Percentiles rank a stretch among this genome's conserved stretches.
phyloP scores from a whole-genome alignment of 2,888 invertebrate genomes.

The Apantesis nais region DNA sequence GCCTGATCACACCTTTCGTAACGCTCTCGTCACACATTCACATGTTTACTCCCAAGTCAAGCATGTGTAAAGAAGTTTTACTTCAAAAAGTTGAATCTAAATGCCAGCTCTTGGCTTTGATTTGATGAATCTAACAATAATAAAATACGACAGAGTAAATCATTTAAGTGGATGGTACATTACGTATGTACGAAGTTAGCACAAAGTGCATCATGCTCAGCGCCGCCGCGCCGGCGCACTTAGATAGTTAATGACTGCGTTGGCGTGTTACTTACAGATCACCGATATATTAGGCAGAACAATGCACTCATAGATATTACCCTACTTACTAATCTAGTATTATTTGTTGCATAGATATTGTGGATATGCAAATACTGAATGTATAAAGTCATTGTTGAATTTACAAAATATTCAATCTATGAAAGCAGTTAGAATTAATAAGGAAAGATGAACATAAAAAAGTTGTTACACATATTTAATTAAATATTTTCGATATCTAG shows the following conservation, averaged over 20 bases:
- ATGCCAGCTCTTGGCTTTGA: background rate
- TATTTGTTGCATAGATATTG: background rate
- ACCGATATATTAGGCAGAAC: slow-evolving; percentile 22
- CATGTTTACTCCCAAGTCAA: too few relatives aligned
- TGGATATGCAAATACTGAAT: background rate
- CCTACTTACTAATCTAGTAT: background rate
- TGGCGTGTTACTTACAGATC: slow-evolving; percentile 16
- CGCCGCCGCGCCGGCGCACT: slow-evolving; percentile 33
- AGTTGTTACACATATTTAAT: background rate
- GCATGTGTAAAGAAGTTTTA: too few relatives aligned
- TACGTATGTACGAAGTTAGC: slow-evolving; percentile 14
- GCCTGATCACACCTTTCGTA: too few relatives aligned
- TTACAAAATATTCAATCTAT: background rate
- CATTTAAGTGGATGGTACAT: slow-evolving; percentile 11
- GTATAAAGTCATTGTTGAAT: background rate
- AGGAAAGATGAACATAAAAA: background rate
- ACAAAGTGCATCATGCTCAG: slow-evolving; percentile 24
- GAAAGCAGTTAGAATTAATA: background rate
- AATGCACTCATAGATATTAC: background rate
- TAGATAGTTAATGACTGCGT: slow-evolving; percentile 32
- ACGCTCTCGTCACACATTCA: too few relatives aligned
- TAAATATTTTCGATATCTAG: background rate
- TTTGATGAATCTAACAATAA: background rate
- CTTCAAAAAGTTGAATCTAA: background rate
- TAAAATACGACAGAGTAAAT: slow-evolving; percentile 1